phyloP scores from a whole-genome alignment of 2,888 invertebrate genomes.

The Tenthredo notha region DNA sequence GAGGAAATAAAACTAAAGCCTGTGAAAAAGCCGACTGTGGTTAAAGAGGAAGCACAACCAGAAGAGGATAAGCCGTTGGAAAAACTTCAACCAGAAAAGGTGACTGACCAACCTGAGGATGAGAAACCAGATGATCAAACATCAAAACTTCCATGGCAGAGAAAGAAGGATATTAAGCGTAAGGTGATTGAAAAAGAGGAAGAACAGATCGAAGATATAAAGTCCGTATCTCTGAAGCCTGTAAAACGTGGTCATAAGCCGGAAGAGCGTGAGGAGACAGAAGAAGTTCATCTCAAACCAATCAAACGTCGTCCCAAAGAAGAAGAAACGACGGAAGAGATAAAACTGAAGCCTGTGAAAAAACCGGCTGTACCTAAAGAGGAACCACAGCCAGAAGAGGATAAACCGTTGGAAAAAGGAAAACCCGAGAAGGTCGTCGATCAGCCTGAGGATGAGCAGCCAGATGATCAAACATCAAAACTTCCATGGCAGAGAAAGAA shows the following conservation, averaged over 20 bases:
- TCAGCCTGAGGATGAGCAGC: slow-evolving; percentile 60
- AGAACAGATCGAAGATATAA: slow-evolving; percentile 65
- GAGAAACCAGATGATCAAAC: slow-evolving; percentile 43
- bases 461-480: slow-evolving; percentile 58
- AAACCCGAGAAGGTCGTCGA: slow-evolving; percentile 61
- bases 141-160: slow-evolving; percentile 56
- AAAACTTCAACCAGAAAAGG: slow-evolving; percentile 52
- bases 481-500: slow-evolving; percentile 25
- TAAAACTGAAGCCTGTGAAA: slow-evolving; percentile 66
- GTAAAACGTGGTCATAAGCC: slow-evolving; percentile 54
- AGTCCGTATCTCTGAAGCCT: slow-evolving; percentile 55
- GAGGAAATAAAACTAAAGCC: slow-evolving; percentile 75
- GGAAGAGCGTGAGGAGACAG: slow-evolving; percentile 68
- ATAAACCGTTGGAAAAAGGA: slow-evolving; percentile 57
- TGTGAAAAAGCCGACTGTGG: slow-evolving; percentile 63
- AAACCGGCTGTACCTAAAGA: slow-evolving; percentile 61
- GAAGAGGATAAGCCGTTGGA: slow-evolving; percentile 48
- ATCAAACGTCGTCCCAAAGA: slow-evolving; percentile 66
- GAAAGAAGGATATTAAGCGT: slow-evolving; percentile 60
- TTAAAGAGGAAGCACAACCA: slow-evolving; percentile 53
- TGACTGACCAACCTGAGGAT: slow-evolving; percentile 55
- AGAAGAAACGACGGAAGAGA: slow-evolving; percentile 76
- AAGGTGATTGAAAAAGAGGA: slow-evolving; percentile 62
- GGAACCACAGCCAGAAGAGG: slow-evolving; percentile 55
- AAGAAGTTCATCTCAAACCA: slow-evolving; percentile 74